phyloP scores from a whole-genome alignment of 2,797 vertebrate genomes.

The Acanthurus lineatus region DNA sequence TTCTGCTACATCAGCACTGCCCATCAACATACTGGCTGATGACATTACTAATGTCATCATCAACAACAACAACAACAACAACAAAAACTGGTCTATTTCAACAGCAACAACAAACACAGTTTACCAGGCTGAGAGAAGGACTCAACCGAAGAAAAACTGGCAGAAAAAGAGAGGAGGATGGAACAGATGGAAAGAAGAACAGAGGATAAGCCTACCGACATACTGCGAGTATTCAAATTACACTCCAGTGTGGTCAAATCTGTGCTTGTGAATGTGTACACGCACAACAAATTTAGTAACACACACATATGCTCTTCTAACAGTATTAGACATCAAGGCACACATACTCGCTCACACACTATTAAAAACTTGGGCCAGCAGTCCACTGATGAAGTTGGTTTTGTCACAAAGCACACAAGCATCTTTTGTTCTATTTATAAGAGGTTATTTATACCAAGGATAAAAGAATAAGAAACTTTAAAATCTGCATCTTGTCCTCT shows the following conservation, averaged over 20 bases:
- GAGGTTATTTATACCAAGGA: conserved; percentile 63
- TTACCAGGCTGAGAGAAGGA: conserved; percentile 9
- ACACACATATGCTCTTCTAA: neutral
- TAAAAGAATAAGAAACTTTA: conserved; percentile 35
- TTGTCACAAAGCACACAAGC: conserved; percentile 59
- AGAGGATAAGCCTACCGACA: conserved; percentile 30
- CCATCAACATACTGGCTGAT: neutral
- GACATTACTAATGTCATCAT: neutral
- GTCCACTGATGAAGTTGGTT: conserved; percentile 56
- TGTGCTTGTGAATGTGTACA: neutral
- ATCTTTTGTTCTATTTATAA: conserved; percentile 75
- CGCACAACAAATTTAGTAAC: neutral
- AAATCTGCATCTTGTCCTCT: conserved; percentile 31
- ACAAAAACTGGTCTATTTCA: neutral
- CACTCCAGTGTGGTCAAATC: neutral
- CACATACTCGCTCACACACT: neutral
- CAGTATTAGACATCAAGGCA: neutral
- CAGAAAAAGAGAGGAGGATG: conserved; percentile 3
- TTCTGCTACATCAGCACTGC: conserved; percentile 1
- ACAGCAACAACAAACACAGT: neutral
- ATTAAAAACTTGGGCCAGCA: conserved; percentile 12
- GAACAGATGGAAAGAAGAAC: conserved; percentile 37
- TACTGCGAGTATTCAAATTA: conserved; percentile 25
- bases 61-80: neutral
- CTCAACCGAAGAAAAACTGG: neutral